phyloP scores from a whole-genome alignment of 2,113 vertebrate species.

The Protomyctophum bolini region DNA sequence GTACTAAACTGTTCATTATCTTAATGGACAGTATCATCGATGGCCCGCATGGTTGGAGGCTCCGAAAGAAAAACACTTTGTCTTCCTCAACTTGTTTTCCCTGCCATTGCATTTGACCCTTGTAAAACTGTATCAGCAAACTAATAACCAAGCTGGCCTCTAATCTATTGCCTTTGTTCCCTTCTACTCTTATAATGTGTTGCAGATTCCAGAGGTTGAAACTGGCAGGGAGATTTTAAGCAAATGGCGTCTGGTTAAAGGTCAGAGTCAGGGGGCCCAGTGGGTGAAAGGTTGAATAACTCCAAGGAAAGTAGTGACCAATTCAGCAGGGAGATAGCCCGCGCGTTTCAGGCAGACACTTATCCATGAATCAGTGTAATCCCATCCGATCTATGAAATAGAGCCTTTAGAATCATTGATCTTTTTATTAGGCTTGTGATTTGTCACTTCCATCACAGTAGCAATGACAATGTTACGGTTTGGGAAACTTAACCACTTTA shows the following conservation, averaged over 20 bases:
- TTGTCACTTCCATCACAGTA: neutral
- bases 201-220: conserved; percentile 83
- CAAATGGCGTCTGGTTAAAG: conserved; percentile 84
- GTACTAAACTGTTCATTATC: too few relatives aligned
- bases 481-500: too few relatives aligned
- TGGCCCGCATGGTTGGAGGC: conserved; percentile 15
- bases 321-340: conserved; percentile 71
- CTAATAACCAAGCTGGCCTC: conserved; percentile 68
- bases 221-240: conserved; percentile 75
- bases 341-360: neutral
- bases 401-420: neutral
- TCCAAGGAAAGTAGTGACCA: conserved; percentile 80
- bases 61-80: conserved; percentile 34
- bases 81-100: conserved; percentile 61
- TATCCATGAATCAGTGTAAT: neutral
- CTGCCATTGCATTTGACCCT: conserved; percentile 70
- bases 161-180: conserved; percentile 73
- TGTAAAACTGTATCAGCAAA: conserved; percentile 77
- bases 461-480: neutral
- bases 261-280: conserved; percentile 76
- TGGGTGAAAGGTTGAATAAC: conserved; percentile 89
- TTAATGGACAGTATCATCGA: conserved; percentile 26
- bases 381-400: neutral
- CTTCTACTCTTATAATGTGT: conserved; percentile 74
- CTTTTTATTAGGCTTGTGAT: neutral